Base-by-base conservation (phyloP, 2,888 invertebrate species). In the Chalcis sispes region DNA sequence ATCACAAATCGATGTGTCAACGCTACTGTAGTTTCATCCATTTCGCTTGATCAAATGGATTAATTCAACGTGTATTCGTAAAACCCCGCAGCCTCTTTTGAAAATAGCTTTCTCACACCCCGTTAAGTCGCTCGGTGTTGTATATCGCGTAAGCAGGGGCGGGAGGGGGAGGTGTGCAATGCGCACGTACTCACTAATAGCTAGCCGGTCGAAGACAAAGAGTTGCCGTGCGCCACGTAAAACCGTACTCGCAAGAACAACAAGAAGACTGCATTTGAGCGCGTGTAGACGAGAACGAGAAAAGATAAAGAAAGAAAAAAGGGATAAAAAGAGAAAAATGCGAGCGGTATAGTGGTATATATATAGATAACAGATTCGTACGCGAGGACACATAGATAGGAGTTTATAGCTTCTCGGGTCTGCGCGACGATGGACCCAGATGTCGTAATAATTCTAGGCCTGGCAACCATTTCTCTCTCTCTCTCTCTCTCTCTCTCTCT, bases 381-480 rank as follows among this genome's bases (percentile, higher is more conserved):
- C n/a, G n/a, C n/a, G n/a, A n/a, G n/a, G n/a, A n/a, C 40, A 13
- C 36, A 8, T 40, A 65, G 48, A 75, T 59, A 50, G 66, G 25
- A 71, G 66, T 75, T 75, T 75, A 71, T 71, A 50, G 52, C 27
- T 29, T 25, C 32, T 42, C n/a, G 52, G 20, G 20, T 32, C 61
- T 25, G 46, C 71, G 32, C 64, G 77, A 76, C 79, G 66, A 72
- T 75, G 58, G 64, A 59, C 67, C 81, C 80, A 79, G 81, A 80
- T 80, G 79, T 78, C 72, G 79, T 77, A 79, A 81, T 82, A 81
- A 82, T 82, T 82, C 79, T 81, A 80, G 80, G 79, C 81, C 79
- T 79, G 72, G 54, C 75, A 73, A 29, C 29, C n/a, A n/a, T n/a
- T 27, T 7, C 1, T 4, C 13, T 2, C 25, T 52, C 67, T 64